phyloP scores from a whole-genome alignment of 2,113 vertebrate species.

The Centrocercus urophasianus region DNA sequence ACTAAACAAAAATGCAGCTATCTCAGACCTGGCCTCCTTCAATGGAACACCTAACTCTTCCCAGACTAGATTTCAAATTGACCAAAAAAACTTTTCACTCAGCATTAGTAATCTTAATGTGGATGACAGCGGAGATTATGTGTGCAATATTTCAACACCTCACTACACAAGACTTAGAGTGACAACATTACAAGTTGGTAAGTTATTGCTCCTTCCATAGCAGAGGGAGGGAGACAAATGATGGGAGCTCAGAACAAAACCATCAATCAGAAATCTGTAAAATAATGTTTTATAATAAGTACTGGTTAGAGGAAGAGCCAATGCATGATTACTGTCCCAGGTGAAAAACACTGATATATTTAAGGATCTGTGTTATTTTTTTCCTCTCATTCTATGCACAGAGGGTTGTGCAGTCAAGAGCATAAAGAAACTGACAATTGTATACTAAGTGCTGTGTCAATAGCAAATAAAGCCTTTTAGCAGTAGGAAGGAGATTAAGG shows the following conservation, averaged over 20 bases:
- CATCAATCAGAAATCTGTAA: neutral
- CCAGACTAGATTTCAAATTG: neutral
- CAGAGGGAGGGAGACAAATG: neutral
- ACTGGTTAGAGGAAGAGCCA: neutral
- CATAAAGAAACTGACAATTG: neutral
- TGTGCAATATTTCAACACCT: constrained; percentile 62
- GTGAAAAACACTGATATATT: neutral
- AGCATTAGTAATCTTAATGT: neutral
- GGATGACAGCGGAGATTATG: constrained; percentile 42
- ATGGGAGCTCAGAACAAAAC: neutral
- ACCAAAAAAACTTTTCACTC: neutral
- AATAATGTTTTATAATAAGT: neutral
- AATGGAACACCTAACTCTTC: neutral
- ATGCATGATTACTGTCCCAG: neutral
- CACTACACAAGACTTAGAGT: constrained; percentile 35
- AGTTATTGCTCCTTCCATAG: neutral
- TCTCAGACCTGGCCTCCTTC: constrained; percentile 44
- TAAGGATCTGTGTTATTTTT: neutral
- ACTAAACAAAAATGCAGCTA: neutral
- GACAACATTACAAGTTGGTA: constrained; percentile 47
- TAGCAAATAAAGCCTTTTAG: neutral
- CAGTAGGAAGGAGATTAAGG: neutral
- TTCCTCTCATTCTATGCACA: neutral
- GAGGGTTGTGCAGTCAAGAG: neutral
- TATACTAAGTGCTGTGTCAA: neutral